These are phyloP conservation scores for Mormoops blainvillei DNA, from an alignment of 2,113 vertebrate species.

Conservation along the genomic window DNA sequence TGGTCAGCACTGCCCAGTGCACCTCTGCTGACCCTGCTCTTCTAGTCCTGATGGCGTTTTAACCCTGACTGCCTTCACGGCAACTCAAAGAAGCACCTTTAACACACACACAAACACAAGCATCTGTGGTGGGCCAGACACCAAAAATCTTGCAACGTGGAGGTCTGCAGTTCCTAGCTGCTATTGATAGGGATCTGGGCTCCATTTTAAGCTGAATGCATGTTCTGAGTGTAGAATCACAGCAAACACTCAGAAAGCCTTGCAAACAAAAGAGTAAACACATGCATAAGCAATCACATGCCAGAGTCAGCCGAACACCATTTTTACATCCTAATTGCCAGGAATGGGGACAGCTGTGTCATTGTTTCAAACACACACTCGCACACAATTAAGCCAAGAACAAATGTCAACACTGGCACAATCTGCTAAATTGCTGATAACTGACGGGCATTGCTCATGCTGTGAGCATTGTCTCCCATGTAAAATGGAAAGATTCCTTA, in stretches of 20 bases:
- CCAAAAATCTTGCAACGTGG: neutral
- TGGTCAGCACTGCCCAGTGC: neutral
- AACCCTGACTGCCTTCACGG: neutral
- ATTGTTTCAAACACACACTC: constrained; percentile 58
- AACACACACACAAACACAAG: neutral
- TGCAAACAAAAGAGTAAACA: constrained; percentile 59
- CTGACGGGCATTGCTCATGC: constrained; percentile 24
- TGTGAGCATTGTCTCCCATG: neutral
- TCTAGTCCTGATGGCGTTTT: neutral
- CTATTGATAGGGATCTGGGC: neutral
- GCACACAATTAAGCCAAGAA: constrained; percentile 47
- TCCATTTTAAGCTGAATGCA: constrained; percentile 26
- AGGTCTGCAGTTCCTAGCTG: neutral
- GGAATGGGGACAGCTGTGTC: constrained; percentile 53
- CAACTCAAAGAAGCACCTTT: neutral
- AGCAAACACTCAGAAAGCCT: constrained; percentile 44
- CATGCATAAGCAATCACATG: neutral
- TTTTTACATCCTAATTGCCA: constrained; percentile 54
- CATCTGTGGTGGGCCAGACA: neutral
- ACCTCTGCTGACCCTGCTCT: neutral
- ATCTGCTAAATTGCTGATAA: constrained; percentile 52
- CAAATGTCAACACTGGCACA: constrained; percentile 58
- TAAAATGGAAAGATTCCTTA: neutral
- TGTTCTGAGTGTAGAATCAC: constrained; percentile 1
- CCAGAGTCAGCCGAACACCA: constrained; percentile 9